phyloP scores from a whole-genome alignment of 2,888 invertebrate species.

The Eustalomyia histrio region DNA sequence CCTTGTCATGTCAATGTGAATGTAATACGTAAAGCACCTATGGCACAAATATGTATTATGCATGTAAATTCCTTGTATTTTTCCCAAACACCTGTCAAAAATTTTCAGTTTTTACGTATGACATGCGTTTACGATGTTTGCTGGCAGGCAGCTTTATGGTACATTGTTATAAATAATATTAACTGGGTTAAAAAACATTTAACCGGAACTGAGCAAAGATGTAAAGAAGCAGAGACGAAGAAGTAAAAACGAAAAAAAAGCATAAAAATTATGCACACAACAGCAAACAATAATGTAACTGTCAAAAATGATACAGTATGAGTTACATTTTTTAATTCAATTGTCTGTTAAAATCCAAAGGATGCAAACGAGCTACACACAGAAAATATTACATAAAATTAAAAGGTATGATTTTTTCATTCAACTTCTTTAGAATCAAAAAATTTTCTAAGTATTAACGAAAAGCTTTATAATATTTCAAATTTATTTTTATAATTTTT shows the following conservation, averaged over 20 bases:
- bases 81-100: slow-evolving; percentile 46
- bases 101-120: slow-evolving; percentile 11
- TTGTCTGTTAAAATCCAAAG: slow-evolving; percentile 3
- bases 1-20: slow-evolving; percentile 14
- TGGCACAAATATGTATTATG: slow-evolving; percentile 38
- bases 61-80: slow-evolving; percentile 40
- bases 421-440: no score
- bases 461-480: no score
- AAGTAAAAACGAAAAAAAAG: slow-evolving; percentile 9
- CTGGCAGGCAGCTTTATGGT: slow-evolving; percentile 2
- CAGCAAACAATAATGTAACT: slow-evolving; percentile 30
- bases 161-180: not conserved
- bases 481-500: no score
- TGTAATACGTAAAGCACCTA: slow-evolving; percentile 1
- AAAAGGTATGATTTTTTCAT: no score
- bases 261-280: slow-evolving; percentile 23
- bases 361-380: no score
- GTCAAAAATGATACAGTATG: slow-evolving; percentile 40
- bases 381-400: no score
- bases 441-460: no score
- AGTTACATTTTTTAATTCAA: slow-evolving; percentile 16
- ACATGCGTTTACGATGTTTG: not conserved
- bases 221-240: not conserved
- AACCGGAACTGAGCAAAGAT: not conserved
- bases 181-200: not conserved